phyloP scores from a whole-genome alignment of 2,797 vertebrate genomes.

The Zenarchopterus dispar region DNA sequence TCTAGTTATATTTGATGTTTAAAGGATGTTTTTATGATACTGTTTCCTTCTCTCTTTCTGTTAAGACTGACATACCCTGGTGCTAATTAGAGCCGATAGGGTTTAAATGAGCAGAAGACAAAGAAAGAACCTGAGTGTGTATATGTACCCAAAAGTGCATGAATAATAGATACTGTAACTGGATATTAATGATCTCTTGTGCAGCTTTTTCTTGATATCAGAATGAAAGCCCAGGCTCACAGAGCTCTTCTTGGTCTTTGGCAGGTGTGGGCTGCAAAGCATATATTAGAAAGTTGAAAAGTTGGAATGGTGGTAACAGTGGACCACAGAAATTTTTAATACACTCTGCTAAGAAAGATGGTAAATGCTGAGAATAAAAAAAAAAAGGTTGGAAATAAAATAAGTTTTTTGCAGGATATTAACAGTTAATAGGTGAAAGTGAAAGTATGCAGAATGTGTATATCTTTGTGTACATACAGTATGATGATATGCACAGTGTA shows the following conservation, averaged over 20 bases:
- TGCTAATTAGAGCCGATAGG: slow-evolving; percentile 29
- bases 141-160: slow-evolving; percentile 46
- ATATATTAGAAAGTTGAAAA: slow-evolving; percentile 41
- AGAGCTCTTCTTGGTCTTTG: slow-evolving; percentile 30
- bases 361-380: too few species aligned
- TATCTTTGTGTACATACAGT: slow-evolving; percentile 65
- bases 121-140: slow-evolving; percentile 40
- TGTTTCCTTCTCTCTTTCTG: neutral
- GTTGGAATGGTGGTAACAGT: slow-evolving; percentile 32
- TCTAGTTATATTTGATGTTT: slow-evolving; percentile 50
- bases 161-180: slow-evolving; percentile 66
- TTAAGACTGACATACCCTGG: slow-evolving; percentile 4
- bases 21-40: slow-evolving; percentile 10
- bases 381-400: neutral
- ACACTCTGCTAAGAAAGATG: slow-evolving; percentile 5
- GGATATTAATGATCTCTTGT: slow-evolving; percentile 44
- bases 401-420: slow-evolving; percentile 36
- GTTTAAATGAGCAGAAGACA: slow-evolving; percentile 7
- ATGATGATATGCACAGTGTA: slow-evolving; percentile 56
- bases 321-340: slow-evolving; percentile 26
- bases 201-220: slow-evolving; percentile 18
- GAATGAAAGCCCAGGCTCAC: slow-evolving; percentile 22
- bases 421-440: slow-evolving; percentile 29
- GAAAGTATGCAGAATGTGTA: slow-evolving; percentile 36
- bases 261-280: slow-evolving; percentile 42